A percentile compares a stretch with the other conserved stretches of the same genome.
phyloP scores from a whole-genome alignment of 1,140 invertebrate genomes.

The Scaptodrosophila lebanonensis region DNA sequence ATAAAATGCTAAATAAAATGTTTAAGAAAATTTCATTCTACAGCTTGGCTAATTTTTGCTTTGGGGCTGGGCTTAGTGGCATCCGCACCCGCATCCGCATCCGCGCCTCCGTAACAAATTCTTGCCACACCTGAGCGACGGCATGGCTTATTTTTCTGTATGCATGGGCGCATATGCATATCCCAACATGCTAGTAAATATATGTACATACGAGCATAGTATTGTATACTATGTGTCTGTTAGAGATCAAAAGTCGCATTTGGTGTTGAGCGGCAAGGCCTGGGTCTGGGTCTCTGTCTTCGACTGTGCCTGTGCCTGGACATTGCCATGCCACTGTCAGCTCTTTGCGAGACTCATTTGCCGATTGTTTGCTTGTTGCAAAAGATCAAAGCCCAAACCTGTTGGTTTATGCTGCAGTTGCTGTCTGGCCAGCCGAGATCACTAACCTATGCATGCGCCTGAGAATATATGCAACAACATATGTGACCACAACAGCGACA shows the following conservation, averaged over 20 bases:
- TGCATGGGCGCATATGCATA: constrained; percentile 67
- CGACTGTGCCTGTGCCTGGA: constrained; percentile 36
- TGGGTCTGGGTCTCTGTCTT: constrained; percentile 36
- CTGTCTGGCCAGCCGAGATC: constrained; percentile 12
- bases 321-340: constrained; percentile 9
- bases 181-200: too few relatives aligned
- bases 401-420: constrained; percentile 12
- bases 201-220: too few relatives aligned
- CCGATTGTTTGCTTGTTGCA: too few relatives aligned
- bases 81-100: too few relatives aligned
- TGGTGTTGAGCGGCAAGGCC: background rate
- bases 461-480: too few relatives aligned
- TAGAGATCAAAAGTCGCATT: constrained; percentile 58
- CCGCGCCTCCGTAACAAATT: constrained; percentile 3
- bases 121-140: constrained; percentile 60
- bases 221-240: constrained; percentile 3
- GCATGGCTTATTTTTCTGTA: constrained; percentile 53
- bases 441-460: constrained; percentile 19
- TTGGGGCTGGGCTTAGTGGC: too few relatives aligned
- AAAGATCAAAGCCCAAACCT: constrained; percentile 40
- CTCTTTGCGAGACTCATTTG: too few relatives aligned
- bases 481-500: too few relatives aligned
- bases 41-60: too few relatives aligned
- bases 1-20: too few relatives aligned
- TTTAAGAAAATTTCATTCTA: too few relatives aligned